Conservation (phyloP, 2,888 invertebrate species). For the Polydrusus pterygomalis region DNA sequence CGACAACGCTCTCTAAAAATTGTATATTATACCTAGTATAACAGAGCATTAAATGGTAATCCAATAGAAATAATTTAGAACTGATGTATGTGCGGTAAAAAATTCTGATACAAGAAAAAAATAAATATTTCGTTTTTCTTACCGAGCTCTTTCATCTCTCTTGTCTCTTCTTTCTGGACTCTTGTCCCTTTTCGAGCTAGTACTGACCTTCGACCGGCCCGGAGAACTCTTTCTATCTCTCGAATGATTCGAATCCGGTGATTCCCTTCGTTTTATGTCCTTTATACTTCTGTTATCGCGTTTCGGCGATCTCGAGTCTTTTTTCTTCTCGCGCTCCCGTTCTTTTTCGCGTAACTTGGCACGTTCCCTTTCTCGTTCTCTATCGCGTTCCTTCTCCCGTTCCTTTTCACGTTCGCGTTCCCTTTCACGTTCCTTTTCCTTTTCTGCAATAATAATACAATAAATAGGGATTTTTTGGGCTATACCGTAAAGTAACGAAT, state of each 20-base stretch:
- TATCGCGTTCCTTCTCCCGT: slow-evolving; percentile 64
- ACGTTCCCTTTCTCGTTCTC: slow-evolving; percentile 68
- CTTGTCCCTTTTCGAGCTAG: slow-evolving; percentile 65
- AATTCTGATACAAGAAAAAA: too few relatives aligned
- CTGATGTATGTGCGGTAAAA: too few relatives aligned
- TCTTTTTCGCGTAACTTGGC: slow-evolving; percentile 60
- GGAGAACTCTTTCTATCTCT: slow-evolving; percentile 68
- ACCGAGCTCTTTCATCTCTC: slow-evolving; percentile 73
- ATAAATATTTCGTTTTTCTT: slow-evolving; percentile 30
- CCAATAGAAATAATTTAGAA: too few relatives aligned
- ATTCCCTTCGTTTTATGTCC: slow-evolving; percentile 69
- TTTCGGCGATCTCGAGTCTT: slow-evolving; percentile 70
- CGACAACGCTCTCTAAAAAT: too few relatives aligned
- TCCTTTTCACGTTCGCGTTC: slow-evolving; percentile 69
- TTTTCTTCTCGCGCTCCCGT: slow-evolving; percentile 71
- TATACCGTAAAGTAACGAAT: too few relatives aligned
- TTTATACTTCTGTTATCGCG: slow-evolving; percentile 64
- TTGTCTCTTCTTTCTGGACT: slow-evolving; percentile 71
- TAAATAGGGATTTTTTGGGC: too few relatives aligned
- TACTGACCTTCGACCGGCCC: slow-evolving; percentile 63
- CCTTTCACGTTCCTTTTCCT: slow-evolving; percentile 67
- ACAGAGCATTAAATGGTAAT: too few relatives aligned
- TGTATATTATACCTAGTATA: too few relatives aligned
- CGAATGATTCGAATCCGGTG: slow-evolving; percentile 70
- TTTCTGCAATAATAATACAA: slow-evolving; percentile 39